A percentile compares a stretch with the other conserved stretches of the same genome.
These are phyloP conservation scores for Rhagoletis zephyria DNA, from an alignment of 1,140 invertebrate species.

Conservation along the genomic window DNA sequence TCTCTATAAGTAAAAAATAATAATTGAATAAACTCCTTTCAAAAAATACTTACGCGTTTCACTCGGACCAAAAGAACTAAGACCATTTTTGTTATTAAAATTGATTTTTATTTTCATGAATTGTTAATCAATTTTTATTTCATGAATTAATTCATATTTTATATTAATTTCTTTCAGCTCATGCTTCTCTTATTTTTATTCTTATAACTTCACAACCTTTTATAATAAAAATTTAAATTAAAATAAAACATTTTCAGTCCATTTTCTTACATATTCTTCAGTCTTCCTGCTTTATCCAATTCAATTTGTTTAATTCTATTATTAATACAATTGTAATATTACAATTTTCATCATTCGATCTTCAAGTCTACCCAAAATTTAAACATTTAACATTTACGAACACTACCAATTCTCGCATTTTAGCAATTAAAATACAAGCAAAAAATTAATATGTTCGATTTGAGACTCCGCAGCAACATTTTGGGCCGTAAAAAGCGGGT, in stretches of 20 bases:
- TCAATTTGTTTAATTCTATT: too few relatives aligned
- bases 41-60: background rate
- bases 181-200: background rate
- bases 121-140: background rate
- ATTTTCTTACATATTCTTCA: background rate
- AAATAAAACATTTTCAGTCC: background rate
- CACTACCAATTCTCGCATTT: background rate
- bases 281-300: background rate
- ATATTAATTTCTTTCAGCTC: background rate
- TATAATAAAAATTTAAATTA: too few relatives aligned
- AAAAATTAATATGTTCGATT: slow-evolving; percentile 19
- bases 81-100: too few relatives aligned
- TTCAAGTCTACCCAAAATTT: slow-evolving; percentile 41
- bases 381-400: slow-evolving; percentile 49
- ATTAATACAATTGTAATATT: too few relatives aligned
- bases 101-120: background rate
- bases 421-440: background rate
- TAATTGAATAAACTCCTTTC: background rate
- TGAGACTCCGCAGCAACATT: background rate
- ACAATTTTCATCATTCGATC: background rate
- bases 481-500: background rate
- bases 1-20: slow-evolving; percentile 26
- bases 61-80: background rate
- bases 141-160: background rate
- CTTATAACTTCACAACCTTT: too few relatives aligned